Base-by-base conservation (phyloP, 2,797 vertebrate genomes). In the Semotilus atromaculatus region DNA sequence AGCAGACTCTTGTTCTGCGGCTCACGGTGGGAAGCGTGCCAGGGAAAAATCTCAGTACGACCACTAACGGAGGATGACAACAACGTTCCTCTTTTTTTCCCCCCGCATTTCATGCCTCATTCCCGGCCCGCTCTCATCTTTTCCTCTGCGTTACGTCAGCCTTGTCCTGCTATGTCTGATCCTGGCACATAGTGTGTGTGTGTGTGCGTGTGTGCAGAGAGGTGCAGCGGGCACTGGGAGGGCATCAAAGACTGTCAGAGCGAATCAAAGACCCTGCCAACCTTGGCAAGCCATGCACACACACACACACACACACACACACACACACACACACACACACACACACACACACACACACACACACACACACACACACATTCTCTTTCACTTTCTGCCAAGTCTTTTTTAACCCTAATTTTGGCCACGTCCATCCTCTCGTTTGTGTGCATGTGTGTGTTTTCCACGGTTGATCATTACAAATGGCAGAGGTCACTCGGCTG, bases 231-330 rank as follows among this genome's bases (percentile, higher is more conserved):
- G 85, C 81, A 85, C 79, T 81, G 85, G 81, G 87, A 78, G 83
- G 80, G 82, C 84, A 88, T 86, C 82, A 88, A 88, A 88, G 86
- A 82, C 85, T 87, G 86, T 87, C 84, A 80, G 86, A 80, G 68
- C 18, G 74, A 83, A 82, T 89, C 86, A 87, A 83, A 89, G 67
- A 81, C 81, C 76, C 58, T 87, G 88, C 86, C 83, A 83, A 66
- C 81, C 67, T 43, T 48, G 66, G 81, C 81, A 83, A 78, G 71
- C 75, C 60, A 21, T 58, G 64, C 6, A 7, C 51, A 26, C 79
- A 64, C 36, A 38, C 36, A 11, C 64, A 85, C 80, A 71, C 83
- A 34, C 34, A n/a, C 64, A 85, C 80, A 71, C 81, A 34, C 64
- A 85, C 80, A 71, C 81, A 34, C 64, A 85, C 80, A 71, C 81